phyloP scores from a whole-genome alignment of 1,140 invertebrate species.

The Drosophila seguyi region DNA sequence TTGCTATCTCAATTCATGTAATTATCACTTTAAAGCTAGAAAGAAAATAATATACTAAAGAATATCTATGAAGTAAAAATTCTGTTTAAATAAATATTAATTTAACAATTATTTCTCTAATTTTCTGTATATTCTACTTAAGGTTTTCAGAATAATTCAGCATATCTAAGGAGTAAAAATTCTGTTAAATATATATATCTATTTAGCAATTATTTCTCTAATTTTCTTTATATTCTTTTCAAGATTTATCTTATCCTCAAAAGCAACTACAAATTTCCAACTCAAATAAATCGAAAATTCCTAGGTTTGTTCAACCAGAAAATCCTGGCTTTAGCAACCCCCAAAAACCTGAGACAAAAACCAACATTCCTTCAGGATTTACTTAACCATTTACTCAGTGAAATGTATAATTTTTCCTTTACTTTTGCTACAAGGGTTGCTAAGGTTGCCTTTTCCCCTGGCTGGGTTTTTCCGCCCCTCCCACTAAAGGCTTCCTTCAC shows the following conservation, averaged over 20 bases:
- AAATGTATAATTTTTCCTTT: constrained; percentile 35
- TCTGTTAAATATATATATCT: too few species aligned
- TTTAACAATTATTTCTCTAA: too few species aligned
- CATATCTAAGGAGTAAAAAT: not conserved
- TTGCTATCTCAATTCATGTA: too few species aligned
- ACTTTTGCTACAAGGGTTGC: constrained; percentile 32
- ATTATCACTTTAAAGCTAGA: too few species aligned
- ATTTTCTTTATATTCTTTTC: too few species aligned
- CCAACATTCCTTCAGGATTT: constrained; percentile 18
- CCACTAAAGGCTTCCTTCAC: constrained; percentile 42
- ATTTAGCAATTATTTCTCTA: not conserved
- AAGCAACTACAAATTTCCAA: constrained; percentile 12
- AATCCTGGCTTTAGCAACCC: constrained; percentile 14
- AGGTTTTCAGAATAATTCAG: too few species aligned
- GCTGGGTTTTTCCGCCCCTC: constrained; percentile 10
- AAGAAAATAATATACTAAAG: too few species aligned
- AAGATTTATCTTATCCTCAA: not conserved
- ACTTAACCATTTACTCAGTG: constrained; percentile 17
- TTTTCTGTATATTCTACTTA: too few species aligned
- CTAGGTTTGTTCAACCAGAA: constrained; percentile 23
- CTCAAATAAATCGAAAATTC: constrained; percentile 30
- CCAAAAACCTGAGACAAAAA: constrained; percentile 9
- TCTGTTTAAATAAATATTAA: too few species aligned
- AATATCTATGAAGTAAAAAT: too few species aligned
- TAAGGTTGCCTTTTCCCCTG: constrained; percentile 3